Percentiles rank a stretch among this genome's conserved stretches.
phyloP scores from a whole-genome alignment of 2,888 invertebrate genomes.

The Chironomus tentans region DNA sequence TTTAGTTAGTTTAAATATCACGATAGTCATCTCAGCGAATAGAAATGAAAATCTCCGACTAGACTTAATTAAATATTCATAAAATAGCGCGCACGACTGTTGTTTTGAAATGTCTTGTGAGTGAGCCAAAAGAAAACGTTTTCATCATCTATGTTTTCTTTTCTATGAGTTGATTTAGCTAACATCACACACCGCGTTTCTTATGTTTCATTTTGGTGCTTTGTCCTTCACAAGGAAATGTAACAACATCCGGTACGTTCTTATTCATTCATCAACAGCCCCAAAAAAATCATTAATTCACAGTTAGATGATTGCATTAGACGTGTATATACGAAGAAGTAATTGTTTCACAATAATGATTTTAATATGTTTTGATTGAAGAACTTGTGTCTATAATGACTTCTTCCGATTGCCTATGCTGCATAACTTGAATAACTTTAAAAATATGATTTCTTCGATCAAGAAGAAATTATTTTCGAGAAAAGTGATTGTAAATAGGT shows the following conservation, averaged over 20 bases:
- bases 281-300: no score
- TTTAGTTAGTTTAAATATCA: no score
- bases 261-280: not conserved
- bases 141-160: not conserved
- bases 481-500: not conserved
- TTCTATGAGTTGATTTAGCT: not conserved
- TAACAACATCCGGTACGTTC: not conserved
- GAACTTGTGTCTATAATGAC: no score
- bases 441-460: not conserved
- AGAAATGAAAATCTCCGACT: not conserved
- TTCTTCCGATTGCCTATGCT: not conserved
- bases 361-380: no score
- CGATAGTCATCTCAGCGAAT: not conserved
- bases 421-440: not conserved
- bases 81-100: not conserved
- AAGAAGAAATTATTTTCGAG: no score
- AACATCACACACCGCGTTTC: not conserved
- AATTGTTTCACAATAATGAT: no score
- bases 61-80: not conserved
- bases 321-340: no score
- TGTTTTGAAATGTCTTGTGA: not conserved
- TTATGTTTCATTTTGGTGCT: not conserved
- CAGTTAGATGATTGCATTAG: no score
- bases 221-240: conserved; percentile 5
- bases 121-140: not conserved